Evolutionary conservation across 2,113 vertebrate species (phyloP).

Genomic region (Anser cygnoides): DNA sequence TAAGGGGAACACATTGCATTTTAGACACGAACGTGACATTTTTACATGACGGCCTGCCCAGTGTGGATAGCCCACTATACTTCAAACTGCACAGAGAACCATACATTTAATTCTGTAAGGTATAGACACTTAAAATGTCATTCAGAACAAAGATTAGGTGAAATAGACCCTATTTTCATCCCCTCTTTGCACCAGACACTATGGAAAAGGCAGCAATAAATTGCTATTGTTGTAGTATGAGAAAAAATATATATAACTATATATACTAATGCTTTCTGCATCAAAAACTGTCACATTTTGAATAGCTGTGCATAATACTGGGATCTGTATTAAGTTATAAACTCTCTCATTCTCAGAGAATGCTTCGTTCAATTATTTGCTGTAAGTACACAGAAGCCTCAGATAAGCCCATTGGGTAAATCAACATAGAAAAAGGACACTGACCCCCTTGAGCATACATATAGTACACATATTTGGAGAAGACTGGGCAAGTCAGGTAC

Average conservation of each 20-base stretch:
- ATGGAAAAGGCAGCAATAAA: not conserved
- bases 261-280: not conserved
- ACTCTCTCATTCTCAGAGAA: not conserved
- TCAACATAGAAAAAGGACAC: not conserved
- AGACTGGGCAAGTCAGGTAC: not conserved
- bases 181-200: not conserved
- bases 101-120: not conserved
- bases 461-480: not conserved
- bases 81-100: not conserved
- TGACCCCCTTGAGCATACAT: accelerated
- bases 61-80: not conserved
- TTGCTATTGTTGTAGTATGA: not conserved
- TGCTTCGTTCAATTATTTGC: not conserved
- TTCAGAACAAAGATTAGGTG: not conserved
- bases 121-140: not conserved
- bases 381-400: not conserved
- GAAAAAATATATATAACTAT: not conserved
- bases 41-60: not conserved
- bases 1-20: not conserved
- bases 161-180: not conserved
- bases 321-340: not conserved
- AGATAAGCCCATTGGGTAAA: not conserved
- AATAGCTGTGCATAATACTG: not conserved
- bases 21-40: not conserved
- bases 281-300: not conserved